Percentiles rank a stretch among this genome's conserved stretches.
phyloP scores from a whole-genome alignment of 2,888 invertebrate species.

The Cylloceria caligata region DNA sequence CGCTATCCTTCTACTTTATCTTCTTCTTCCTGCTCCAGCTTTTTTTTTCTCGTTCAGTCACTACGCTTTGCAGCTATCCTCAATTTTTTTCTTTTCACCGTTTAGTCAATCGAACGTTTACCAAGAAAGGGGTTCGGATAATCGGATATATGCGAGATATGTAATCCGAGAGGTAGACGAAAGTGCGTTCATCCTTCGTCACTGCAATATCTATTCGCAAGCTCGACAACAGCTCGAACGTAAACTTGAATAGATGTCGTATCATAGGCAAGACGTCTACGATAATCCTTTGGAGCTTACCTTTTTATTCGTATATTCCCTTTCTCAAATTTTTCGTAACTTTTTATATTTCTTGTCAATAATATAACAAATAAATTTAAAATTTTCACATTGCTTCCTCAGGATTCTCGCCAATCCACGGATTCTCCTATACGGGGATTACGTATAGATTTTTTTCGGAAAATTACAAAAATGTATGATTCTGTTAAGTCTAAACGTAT shows the following conservation, averaged over 20 bases:
- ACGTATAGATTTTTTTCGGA: no score
- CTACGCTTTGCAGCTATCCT: neutral
- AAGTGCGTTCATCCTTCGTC: neutral
- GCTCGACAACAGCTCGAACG: conserved; percentile 8
- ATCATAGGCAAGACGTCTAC: conserved; percentile 6
- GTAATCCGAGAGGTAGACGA: conserved; percentile 37
- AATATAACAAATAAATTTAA: no score
- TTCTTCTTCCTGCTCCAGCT: conserved; percentile 20
- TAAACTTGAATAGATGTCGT: neutral
- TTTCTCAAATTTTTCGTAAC: neutral
- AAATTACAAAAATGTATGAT: no score
- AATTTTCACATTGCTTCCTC: no score
- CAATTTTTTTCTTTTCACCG: conserved; percentile 6
- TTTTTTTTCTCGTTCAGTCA: neutral
- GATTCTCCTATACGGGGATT: no score
- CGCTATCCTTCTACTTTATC: conserved; percentile 44
- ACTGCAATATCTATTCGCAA: conserved; percentile 15
- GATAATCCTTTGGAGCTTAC: neutral
- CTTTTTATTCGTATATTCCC: neutral
- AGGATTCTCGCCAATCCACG: no score
- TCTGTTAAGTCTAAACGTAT: no score
- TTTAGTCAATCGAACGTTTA: conserved; percentile 45
- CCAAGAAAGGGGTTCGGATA: conserved; percentile 20
- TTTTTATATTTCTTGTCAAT: neutral
- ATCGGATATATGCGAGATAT: conserved; percentile 44